Evolutionary conservation across 2,113 vertebrate species (phyloP).

Genomic region (Percopsis transmontana): DNA sequence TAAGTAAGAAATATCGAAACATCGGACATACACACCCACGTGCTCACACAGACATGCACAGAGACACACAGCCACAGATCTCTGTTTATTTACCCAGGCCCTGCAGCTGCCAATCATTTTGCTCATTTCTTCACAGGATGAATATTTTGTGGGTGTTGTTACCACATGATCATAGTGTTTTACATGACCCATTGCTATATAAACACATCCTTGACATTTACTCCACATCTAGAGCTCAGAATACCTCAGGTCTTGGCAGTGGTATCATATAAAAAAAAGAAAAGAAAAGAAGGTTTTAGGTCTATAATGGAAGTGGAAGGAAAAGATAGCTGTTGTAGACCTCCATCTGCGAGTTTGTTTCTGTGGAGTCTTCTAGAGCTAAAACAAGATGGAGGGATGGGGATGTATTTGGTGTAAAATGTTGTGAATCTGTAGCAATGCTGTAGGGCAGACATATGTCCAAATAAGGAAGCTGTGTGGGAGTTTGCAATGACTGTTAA

Average conservation of each 20-base stretch:
- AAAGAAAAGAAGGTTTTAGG: no score
- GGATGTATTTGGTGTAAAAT: constrained; percentile 4
- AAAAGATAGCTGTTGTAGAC: neutral
- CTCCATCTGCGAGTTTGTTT: no score
- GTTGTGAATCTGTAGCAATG: neutral
- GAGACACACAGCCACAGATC: constrained; percentile 11
- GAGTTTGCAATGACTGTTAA: neutral
- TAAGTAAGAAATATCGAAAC: neutral
- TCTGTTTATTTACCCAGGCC: constrained; percentile 62
- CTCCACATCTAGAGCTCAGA: neutral
- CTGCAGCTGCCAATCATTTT: constrained; percentile 68
- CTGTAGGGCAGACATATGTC: neutral
- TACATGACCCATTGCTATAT: constrained; percentile 38
- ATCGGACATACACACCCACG: constrained; percentile 5
- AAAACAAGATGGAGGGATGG: neutral
- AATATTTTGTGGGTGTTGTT: constrained; percentile 48
- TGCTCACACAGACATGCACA: neutral
- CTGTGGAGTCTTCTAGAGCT: no score
- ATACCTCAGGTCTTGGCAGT: constrained; percentile 15
- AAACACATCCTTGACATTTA: constrained; percentile 25
- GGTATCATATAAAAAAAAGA: neutral
- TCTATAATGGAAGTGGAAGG: neutral
- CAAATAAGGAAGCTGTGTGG: constrained; percentile 6
- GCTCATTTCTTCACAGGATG: constrained; percentile 22
- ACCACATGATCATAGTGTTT: constrained; percentile 48